Percentiles rank a stretch among this genome's conserved stretches.
phyloP scores from a whole-genome alignment of 2,888 invertebrate species.

The Aquatica leii region DNA sequence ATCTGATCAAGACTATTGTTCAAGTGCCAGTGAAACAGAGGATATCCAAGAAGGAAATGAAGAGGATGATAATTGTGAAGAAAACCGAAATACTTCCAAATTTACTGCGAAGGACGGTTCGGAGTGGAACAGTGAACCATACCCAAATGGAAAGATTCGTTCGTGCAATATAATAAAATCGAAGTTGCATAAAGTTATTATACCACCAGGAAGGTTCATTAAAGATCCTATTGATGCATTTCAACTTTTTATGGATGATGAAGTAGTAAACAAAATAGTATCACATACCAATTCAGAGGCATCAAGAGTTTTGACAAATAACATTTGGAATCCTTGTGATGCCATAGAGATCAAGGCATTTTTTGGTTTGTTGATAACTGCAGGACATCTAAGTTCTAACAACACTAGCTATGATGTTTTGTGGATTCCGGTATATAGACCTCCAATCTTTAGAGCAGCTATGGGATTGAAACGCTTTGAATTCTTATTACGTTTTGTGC shows the following conservation, averaged over 20 bases:
- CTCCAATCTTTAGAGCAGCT: too few species aligned
- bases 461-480: too few species aligned
- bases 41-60: slow-evolving; percentile 10
- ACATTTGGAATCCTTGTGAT: slow-evolving; percentile 2
- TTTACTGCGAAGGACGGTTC: too few species aligned
- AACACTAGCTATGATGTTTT: background rate
- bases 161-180: slow-evolving; percentile 9
- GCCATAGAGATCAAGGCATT: background rate
- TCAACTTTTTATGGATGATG: slow-evolving; percentile 5
- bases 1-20: slow-evolving; percentile 9
- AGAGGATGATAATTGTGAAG: background rate
- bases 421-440: background rate
- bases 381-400: too few species aligned
- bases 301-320: background rate
- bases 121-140: slow-evolving; percentile 10
- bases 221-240: slow-evolving; percentile 1
- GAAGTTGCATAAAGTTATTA: slow-evolving; percentile 10
- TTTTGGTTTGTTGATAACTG: background rate
- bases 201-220: background rate
- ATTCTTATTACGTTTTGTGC: background rate
- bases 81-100: background rate
- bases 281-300: background rate
- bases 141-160: slow-evolving; percentile 4
- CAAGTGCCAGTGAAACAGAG: slow-evolving; percentile 6
- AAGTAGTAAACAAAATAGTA: slow-evolving; percentile 12